Conservation (phyloP, 2,888 invertebrate species). For the Syrista parreyssii region DNA sequence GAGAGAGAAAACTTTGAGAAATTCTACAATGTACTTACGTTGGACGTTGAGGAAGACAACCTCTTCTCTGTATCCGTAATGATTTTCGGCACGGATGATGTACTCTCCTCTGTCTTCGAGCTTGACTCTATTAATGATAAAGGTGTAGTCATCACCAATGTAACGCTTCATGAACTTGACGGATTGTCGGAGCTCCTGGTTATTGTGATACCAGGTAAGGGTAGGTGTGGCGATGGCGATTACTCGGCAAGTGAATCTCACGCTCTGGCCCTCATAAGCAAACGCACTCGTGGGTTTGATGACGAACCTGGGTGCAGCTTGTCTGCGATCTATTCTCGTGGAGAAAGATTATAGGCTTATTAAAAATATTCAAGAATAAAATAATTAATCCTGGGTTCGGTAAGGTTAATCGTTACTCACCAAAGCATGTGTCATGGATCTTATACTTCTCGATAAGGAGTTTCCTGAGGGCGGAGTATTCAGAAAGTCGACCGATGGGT, state of each 20-base stretch:
- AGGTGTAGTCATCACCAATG: constrained; percentile 94
- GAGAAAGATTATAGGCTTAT: not conserved
- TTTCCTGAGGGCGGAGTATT: constrained; percentile 96
- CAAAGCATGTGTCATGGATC: constrained; percentile 95
- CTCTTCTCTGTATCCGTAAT: constrained; percentile 95
- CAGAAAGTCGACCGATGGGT: constrained; percentile 96
- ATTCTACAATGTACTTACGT: constrained; percentile 78
- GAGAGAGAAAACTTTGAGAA: constrained; percentile 71
- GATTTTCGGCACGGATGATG: constrained; percentile 95
- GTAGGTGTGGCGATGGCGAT: constrained; percentile 95
- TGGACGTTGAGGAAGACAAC: constrained; percentile 97
- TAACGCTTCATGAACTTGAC: constrained; percentile 99
- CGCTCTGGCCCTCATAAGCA: constrained; percentile 97
- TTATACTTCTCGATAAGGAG: constrained; percentile 95
- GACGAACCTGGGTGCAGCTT: constrained; percentile 98
- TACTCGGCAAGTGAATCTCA: constrained; percentile 96
- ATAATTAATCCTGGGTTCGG: constrained; percentile 1
- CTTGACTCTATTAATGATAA: constrained; percentile 96
- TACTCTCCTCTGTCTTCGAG: constrained; percentile 97
- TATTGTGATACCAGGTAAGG: constrained; percentile 95
- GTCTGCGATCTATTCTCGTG: constrained; percentile 81
- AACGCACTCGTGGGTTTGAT: constrained; percentile 96
- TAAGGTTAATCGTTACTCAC: constrained; percentile 67
- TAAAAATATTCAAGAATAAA: constrained; percentile 8
- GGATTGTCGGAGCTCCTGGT: constrained; percentile 92